phyloP scores from a whole-genome alignment of 2,888 invertebrate genomes.

The Lithophane socia region DNA sequence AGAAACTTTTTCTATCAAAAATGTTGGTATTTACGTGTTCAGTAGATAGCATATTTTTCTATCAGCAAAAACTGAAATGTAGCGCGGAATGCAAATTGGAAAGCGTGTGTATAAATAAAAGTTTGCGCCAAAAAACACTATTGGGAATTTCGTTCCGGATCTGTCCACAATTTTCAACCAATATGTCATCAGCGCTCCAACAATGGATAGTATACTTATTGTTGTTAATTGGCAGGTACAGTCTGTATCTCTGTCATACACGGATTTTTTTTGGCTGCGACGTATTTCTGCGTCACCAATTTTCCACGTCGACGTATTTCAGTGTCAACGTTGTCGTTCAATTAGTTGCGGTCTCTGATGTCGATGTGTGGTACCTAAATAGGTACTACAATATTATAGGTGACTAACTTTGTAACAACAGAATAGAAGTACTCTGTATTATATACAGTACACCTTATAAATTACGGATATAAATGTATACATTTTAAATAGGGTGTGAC shows the following conservation, averaged over 20 bases:
- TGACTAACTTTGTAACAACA: slow-evolving; percentile 7
- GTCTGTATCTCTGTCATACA: no score
- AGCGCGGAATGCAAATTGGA: slow-evolving; percentile 2
- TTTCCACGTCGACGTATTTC: slow-evolving; percentile 1
- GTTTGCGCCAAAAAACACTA: background rate
- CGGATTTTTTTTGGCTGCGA: background rate
- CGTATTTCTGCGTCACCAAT: background rate
- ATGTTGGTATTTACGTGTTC: slow-evolving; percentile 22
- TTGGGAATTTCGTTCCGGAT: background rate
- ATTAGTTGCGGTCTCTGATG: slow-evolving; percentile 35
- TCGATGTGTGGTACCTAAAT: background rate
- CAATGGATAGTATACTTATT: background rate
- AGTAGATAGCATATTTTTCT: slow-evolving; percentile 2
- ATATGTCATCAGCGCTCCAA: background rate
- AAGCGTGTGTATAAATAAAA: slow-evolving; percentile 10
- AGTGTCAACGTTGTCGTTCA: background rate
- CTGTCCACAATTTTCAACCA: background rate
- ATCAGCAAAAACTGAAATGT: slow-evolving; percentile 31
- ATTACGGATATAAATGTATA: background rate
- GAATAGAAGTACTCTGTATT: background rate
- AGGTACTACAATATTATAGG: background rate
- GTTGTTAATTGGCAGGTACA: slow-evolving; percentile 9
- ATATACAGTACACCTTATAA: background rate
- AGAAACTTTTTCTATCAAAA: slow-evolving; percentile 1
- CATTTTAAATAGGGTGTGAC: background rate